Base-by-base conservation (phyloP, 2,797 vertebrate species). In the Pangasius djambal region DNA sequence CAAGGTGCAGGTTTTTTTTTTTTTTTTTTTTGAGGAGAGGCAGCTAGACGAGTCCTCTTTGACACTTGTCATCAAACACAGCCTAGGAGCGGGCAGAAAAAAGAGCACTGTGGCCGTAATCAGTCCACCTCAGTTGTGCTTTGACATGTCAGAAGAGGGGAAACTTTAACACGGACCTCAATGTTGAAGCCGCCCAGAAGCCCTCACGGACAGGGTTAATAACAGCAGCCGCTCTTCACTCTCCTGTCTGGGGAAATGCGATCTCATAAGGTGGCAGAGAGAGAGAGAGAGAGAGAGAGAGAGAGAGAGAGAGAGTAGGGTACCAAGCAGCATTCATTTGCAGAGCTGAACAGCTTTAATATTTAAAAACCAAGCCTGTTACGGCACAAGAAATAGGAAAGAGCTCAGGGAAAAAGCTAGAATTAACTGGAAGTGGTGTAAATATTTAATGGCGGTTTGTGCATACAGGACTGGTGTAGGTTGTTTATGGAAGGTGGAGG, bases 401-500 rank as follows among this genome's bases (percentile, higher is more conserved):
- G 88, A 85, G 91, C 95, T 93, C 92, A 31, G 4, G 85, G 65
- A 91, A 92, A 91, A 92, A 92, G 92, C 86, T 88, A 81, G 90
- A 90, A 93, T 90, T 86, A 94, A 93, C 93, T 91, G 92, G 90
- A 92, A 92, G 85, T 85, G 82, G 63, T 94, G 91, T 95, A 93
- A 95, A 95, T 94, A 93, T 94, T 95, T 95, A 94, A 96, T 95
- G 92, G 63, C 89, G 37, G 22, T 91, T 94, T 90, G 92, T 90
- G 88, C 88, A 78, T 92, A 93, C 93, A 91, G 91, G 90, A 88
- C 93, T 88, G 90, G 86, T 92, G 92, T 89, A 52, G 67, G 93
- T 93, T 90, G 93, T 93, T 90, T 94, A 92, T 93, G 93, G 91
- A 90, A 88, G 90, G 90, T 89, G 77, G 90, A 89, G 92, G 87